phyloP scores from a whole-genome alignment of 2,888 invertebrate species.

The Prenolepis imparis region DNA sequence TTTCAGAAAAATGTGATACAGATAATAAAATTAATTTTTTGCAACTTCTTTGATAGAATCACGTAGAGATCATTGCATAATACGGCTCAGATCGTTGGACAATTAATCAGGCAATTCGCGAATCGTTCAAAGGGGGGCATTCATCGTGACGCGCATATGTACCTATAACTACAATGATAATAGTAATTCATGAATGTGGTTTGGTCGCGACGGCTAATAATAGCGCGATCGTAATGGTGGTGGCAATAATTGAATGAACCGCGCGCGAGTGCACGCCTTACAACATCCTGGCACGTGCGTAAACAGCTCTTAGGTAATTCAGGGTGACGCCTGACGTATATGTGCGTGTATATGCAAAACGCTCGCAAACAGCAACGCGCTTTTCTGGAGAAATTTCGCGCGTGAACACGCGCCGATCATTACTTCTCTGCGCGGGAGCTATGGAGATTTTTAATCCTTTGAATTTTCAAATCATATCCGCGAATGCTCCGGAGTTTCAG shows the following conservation, averaged over 20 bases:
- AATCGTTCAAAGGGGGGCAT: not conserved
- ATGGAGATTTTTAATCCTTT: conserved; percentile 1
- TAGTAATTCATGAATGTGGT: conserved; percentile 58
- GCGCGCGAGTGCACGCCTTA: conserved; percentile 74
- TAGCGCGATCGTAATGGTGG: conserved; percentile 74
- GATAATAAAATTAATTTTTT: not conserved
- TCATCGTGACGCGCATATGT: conserved; percentile 26
- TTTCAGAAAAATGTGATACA: not conserved
- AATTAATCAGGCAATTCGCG: conserved; percentile 21
- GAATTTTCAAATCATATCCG: not conserved
- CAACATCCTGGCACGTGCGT: conserved; percentile 86
- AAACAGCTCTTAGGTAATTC: conserved; percentile 82
- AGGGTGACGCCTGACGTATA: conserved; percentile 53
- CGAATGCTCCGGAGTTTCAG: not conserved
- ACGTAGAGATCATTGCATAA: not conserved
- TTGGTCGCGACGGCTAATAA: conserved; percentile 73
- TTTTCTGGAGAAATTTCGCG: conserved; percentile 58
- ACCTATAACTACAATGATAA: conserved; percentile 44
- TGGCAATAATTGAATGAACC: conserved; percentile 76
- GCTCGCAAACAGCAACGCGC: conserved; percentile 55
- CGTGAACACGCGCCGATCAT: conserved; percentile 35
- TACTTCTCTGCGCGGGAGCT: conserved; percentile 9
- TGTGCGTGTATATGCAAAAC: conserved; percentile 41
- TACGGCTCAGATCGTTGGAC: not conserved
- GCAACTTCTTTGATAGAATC: not conserved